Conservation (phyloP, 2,888 invertebrate species). For the Eugnorisma glareosa region DNA sequence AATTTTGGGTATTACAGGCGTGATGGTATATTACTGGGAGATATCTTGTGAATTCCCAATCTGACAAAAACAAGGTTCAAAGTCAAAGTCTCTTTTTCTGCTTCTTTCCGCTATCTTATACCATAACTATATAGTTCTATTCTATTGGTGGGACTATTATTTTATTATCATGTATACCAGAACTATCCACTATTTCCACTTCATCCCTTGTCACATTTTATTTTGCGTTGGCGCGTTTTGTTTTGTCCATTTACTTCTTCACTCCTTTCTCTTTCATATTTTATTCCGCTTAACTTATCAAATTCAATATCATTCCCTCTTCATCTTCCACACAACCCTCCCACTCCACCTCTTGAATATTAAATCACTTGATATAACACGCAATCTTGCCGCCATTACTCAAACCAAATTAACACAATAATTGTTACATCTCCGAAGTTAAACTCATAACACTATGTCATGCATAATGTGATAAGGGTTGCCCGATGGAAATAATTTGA, state of each 20-base stretch:
- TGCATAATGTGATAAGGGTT: conserved; percentile 48
- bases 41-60: neutral
- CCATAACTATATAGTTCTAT: neutral
- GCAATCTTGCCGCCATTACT: conserved; percentile 52
- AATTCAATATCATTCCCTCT: no score
- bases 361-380: conserved; percentile 52
- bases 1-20: neutral
- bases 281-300: neutral
- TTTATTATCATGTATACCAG: neutral
- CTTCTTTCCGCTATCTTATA: neutral
- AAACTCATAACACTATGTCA: conserved; percentile 61
- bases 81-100: neutral
- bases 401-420: conserved; percentile 61
- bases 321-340: conserved; percentile 4
- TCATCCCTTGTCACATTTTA: no score
- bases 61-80: neutral
- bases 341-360: conserved; percentile 42
- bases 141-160: neutral
- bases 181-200: neutral
- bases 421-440: conserved; percentile 60
- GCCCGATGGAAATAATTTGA: conserved; percentile 13
- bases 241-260: no score
- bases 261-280: no score
- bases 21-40: neutral
- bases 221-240: no score